Evolutionary conservation across 2,113 vertebrate genomes (phyloP).

Genomic region (Hemichromis elongatus): DNA sequence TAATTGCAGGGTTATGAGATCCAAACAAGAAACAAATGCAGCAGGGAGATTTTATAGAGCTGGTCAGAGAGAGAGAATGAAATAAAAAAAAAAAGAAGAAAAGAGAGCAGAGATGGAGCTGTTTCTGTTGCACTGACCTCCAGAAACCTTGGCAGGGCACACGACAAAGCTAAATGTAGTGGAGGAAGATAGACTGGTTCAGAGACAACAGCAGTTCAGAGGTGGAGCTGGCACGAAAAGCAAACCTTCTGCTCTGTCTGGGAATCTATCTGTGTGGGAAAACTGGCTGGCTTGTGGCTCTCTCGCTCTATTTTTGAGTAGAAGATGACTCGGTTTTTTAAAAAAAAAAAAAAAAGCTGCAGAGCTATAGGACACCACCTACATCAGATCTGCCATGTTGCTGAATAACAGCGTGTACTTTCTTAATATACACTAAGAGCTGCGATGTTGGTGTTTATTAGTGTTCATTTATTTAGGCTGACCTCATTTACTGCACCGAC

Average conservation of each 20-base stretch:
- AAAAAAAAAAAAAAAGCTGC: neutral
- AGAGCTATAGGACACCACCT: slow-evolving; percentile 20
- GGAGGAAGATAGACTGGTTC: slow-evolving; percentile 40
- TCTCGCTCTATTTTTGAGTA: neutral
- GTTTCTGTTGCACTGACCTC: slow-evolving; percentile 40
- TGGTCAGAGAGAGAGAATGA: neutral
- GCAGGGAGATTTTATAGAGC: slow-evolving; percentile 15
- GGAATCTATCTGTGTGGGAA: slow-evolving; percentile 34
- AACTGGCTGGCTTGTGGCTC: neutral
- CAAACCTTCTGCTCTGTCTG: slow-evolving; percentile 45
- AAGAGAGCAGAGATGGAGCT: slow-evolving; percentile 8
- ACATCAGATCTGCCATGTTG: slow-evolving; percentile 5
- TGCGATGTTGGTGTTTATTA: slow-evolving; percentile 31
- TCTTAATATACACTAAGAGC: neutral
- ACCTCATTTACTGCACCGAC: slow-evolving; percentile 66
- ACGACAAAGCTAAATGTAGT: slow-evolving; percentile 50
- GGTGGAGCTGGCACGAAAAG: slow-evolving; percentile 46
- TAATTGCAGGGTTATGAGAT: slow-evolving; percentile 38
- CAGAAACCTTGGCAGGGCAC: slow-evolving; percentile 32
- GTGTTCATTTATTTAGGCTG: slow-evolving; percentile 60
- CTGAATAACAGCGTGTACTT: neutral
- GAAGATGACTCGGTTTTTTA: neutral
- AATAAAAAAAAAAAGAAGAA: neutral
- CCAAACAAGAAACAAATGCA: slow-evolving; percentile 35
- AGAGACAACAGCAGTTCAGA: slow-evolving; percentile 49